phyloP scores from a whole-genome alignment of 2,888 invertebrate genomes.

The Lepidochrysops patricia region DNA sequence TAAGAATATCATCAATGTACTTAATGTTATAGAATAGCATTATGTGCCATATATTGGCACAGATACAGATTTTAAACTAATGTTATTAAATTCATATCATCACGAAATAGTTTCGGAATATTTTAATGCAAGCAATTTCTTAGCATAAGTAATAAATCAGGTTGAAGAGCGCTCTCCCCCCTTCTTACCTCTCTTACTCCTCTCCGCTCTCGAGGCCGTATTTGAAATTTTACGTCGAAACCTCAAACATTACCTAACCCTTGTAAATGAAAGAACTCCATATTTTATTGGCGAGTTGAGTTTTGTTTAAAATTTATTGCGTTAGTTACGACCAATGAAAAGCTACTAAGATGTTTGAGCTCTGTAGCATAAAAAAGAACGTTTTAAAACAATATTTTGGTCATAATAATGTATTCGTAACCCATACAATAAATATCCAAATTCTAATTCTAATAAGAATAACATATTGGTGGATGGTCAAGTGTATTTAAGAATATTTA shows the following conservation, averaged over 20 bases:
- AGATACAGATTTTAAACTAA: neutral
- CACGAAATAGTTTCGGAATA: neutral
- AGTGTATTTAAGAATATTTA: no score
- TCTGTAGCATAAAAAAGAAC: no score
- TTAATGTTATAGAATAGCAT: no score
- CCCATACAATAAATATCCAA: no score
- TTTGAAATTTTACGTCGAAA: neutral
- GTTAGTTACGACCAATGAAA: neutral
- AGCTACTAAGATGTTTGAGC: neutral
- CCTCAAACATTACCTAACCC: neutral
- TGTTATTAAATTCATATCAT: neutral
- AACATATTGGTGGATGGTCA: no score
- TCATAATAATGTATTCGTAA: no score
- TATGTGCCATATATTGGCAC: neutral
- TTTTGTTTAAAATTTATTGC: neutral
- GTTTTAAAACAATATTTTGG: no score
- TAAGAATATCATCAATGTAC: no score
- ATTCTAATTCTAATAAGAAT: no score
- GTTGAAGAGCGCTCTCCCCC: neutral
- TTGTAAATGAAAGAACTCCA: neutral
- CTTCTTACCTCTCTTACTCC: neutral
- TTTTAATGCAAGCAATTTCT: constrained; percentile 9
- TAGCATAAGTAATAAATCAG: constrained; percentile 9
- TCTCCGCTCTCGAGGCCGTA: neutral
- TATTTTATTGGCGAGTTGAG: constrained; percentile 1